Conservation (phyloP, 2,888 invertebrate species). For the Keiferia lycopersicella region DNA sequence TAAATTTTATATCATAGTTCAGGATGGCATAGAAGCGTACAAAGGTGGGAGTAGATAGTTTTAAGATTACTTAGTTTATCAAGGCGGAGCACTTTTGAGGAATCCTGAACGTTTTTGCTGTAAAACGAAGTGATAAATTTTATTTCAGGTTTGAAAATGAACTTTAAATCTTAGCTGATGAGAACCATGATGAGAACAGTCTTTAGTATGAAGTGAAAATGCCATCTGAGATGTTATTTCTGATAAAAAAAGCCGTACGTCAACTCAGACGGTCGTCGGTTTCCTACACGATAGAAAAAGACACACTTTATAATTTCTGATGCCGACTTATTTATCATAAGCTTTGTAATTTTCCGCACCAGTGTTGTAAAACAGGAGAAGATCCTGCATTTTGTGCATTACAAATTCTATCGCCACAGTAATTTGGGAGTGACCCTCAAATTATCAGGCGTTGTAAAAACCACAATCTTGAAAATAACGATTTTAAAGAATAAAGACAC, state of each 20-base stretch:
- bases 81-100: constrained; percentile 1
- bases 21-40: constrained; percentile 5
- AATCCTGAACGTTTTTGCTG: constrained; percentile 1
- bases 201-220: not conserved
- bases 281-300: too few species aligned
- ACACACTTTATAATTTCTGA: too few species aligned
- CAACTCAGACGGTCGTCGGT: too few species aligned
- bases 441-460: too few species aligned
- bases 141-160: constrained; percentile 21
- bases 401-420: too few species aligned
- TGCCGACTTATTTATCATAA: too few species aligned
- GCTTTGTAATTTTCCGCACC: too few species aligned
- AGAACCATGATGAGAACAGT: not conserved
- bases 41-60: constrained; percentile 6
- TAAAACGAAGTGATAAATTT: constrained; percentile 33
- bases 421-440: too few species aligned
- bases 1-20: constrained; percentile 9
- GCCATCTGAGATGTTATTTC: not conserved
- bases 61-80: constrained; percentile 9
- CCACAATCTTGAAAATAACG: too few species aligned
- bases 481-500: too few species aligned
- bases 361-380: too few species aligned
- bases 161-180: not conserved
- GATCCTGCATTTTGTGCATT: too few species aligned
- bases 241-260: not conserved